Conservation (phyloP, 2,797 vertebrate species). For the Xerus rutilus region DNA sequence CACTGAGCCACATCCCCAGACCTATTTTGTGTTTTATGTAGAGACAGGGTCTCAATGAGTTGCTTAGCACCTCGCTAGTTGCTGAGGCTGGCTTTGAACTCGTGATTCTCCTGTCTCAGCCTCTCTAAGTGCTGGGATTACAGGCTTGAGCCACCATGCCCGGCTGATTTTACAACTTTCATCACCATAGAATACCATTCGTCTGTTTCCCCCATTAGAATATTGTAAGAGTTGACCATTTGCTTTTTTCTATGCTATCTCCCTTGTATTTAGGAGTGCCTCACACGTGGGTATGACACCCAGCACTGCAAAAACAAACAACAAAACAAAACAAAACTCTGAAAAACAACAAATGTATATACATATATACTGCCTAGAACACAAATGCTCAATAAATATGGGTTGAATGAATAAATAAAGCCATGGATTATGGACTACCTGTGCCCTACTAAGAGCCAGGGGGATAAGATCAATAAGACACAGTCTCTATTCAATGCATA, state of each 20-base stretch:
- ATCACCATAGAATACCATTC: neutral
- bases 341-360: too few species aligned
- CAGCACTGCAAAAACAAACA: too few species aligned
- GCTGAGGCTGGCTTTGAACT: too few species aligned
- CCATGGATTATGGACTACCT: neutral
- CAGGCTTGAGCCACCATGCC: too few species aligned
- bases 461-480: slow-evolving; percentile 20
- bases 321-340: too few species aligned
- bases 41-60: too few species aligned
- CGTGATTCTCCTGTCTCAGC: too few species aligned
- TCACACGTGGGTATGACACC: neutral
- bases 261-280: neutral
- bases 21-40: too few species aligned
- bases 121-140: too few species aligned
- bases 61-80: too few species aligned
- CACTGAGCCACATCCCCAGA: too few species aligned
- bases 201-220: neutral
- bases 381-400: slow-evolving; percentile 4
- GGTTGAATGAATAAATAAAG: neutral
- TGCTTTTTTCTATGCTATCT: slow-evolving; percentile 39
- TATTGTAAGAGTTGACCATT: slow-evolving; percentile 26
- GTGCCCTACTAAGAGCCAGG: neutral
- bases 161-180: slow-evolving; percentile 51
- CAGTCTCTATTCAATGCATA: neutral
- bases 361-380: neutral